phyloP scores from a whole-genome alignment of 2,888 invertebrate species.

The Dorcus parallelipipedus region DNA sequence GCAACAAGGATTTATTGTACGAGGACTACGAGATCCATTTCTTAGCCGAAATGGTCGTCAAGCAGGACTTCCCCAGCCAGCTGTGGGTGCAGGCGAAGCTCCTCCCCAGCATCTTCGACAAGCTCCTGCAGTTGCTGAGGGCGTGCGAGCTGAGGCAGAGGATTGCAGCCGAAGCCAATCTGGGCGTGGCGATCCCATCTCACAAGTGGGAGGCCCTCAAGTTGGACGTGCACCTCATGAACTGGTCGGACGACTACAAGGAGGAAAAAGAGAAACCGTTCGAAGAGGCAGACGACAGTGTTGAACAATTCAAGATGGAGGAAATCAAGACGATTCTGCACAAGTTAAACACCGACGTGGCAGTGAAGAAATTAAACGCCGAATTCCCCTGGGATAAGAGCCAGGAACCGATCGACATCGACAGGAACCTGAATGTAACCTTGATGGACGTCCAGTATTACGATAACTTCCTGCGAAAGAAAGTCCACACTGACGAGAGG shows the following conservation, averaged over 20 bases:
- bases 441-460: slow-evolving; percentile 70
- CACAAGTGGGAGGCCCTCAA: slow-evolving; percentile 38
- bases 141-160: slow-evolving; percentile 67
- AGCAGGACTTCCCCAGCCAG: slow-evolving; percentile 65
- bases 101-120: slow-evolving; percentile 81
- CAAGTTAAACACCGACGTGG: slow-evolving; percentile 43
- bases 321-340: slow-evolving; percentile 38
- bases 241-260: slow-evolving; percentile 29
- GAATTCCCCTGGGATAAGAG: slow-evolving; percentile 51
- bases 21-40: slow-evolving; percentile 66
- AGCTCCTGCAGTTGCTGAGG: slow-evolving; percentile 65
- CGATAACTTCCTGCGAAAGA: slow-evolving; percentile 56
- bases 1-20: slow-evolving; percentile 47
- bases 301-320: slow-evolving; percentile 6
- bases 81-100: slow-evolving; percentile 83
- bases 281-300: slow-evolving; percentile 8
- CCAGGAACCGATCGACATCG: slow-evolving; percentile 68
- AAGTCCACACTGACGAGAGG: slow-evolving; percentile 18
- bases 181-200: slow-evolving; percentile 36
- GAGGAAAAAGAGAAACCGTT: slow-evolving; percentile 3
- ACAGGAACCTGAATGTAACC: slow-evolving; percentile 57
- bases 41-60: slow-evolving; percentile 83
- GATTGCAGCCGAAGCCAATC: slow-evolving; percentile 51
- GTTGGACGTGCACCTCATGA: slow-evolving; percentile 35
- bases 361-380: slow-evolving; percentile 48